Evolutionary conservation across 2,113 vertebrate species (phyloP).

Genomic region (Stomatorhinus ivindoensis): DNA sequence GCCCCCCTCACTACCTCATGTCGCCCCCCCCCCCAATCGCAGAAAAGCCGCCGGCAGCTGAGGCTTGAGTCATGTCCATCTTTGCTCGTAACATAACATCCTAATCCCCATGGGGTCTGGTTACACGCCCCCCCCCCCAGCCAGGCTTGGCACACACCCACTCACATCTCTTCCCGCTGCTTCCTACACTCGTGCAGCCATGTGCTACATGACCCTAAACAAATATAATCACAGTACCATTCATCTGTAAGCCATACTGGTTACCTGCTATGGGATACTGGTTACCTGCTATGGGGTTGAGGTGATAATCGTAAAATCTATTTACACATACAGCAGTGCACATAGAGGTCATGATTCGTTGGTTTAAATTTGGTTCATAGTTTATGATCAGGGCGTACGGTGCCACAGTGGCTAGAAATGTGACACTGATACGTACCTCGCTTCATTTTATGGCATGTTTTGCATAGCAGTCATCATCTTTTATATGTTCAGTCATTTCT

Average conservation of each 20-base stretch:
- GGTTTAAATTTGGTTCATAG: not conserved
- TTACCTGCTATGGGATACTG: not conserved
- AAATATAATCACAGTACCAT: not conserved
- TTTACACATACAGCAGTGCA: not conserved
- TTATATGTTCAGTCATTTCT: not conserved
- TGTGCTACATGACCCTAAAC: not conserved
- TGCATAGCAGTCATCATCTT: not conserved
- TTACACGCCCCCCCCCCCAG: not conserved
- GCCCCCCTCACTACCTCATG: not conserved
- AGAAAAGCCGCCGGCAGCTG: not conserved
- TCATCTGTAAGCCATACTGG: not conserved
- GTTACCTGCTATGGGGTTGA: not conserved
- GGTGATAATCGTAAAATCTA: not conserved
- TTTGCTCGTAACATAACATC: not conserved
- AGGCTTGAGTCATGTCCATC: not conserved
- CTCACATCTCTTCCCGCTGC: not conserved
- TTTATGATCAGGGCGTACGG: not conserved
- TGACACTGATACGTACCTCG: not conserved
- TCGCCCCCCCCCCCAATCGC: no score
- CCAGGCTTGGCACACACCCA: not conserved
- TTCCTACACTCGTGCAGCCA: not conserved
- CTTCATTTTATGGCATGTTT: not conserved
- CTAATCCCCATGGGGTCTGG: not conserved
- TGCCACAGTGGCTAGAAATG: not conserved
- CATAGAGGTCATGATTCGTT: not conserved